Base-by-base conservation (phyloP, 1,140 invertebrate genomes). In the Megalonaias nervosa region DNA sequence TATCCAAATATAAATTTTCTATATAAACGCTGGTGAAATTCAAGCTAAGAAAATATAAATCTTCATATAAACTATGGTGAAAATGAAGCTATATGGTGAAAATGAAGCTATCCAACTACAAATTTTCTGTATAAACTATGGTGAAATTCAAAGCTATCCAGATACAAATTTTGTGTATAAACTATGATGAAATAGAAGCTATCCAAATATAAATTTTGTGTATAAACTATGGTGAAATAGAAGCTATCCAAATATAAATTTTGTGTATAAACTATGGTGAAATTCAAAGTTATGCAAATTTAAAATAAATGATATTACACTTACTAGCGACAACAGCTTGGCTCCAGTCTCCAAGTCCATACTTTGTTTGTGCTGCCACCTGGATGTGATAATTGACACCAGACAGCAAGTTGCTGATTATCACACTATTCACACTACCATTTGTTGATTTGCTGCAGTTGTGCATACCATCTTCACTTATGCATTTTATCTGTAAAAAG, bases 401-500 rank as follows among this genome's bases (percentile, higher is more conserved):
- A 2, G 93, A 91, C n/a, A 93, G 94, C 9, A 96, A 89, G 69
- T 89, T 85, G 60, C 81, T 77, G 13, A 90, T 84, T 19, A 67
- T 31, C 0, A 87, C 81, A 72, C 73, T 81, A 12, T 93, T 94
- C 0, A 94, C 94, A 12, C 93, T 93, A 13, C 94, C 93, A 88
- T 96, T 96, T 12, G 95, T 90, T 1, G 93, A 93, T 90, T 94
- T 93, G 80, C 95, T 94, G 21, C 94, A 94, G 26, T 95, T 86
- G 15, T 94, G 91, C 82, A 93, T 93, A 74, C 93, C 93, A 57
- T 93, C 92, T 80, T 92, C 93, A 92, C 87, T 92, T 93, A 93
- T 79, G 21, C 94, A 93, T 87, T 94, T 93, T 72, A 95, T 93
- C 94, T 94, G 80, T 67, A 91, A 89, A 66, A 67, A 62, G 75